These are phyloP conservation scores for Hemiscyllium ocellatum DNA, from an alignment of 2,113 vertebrate genomes.

Conservation along the genomic window DNA sequence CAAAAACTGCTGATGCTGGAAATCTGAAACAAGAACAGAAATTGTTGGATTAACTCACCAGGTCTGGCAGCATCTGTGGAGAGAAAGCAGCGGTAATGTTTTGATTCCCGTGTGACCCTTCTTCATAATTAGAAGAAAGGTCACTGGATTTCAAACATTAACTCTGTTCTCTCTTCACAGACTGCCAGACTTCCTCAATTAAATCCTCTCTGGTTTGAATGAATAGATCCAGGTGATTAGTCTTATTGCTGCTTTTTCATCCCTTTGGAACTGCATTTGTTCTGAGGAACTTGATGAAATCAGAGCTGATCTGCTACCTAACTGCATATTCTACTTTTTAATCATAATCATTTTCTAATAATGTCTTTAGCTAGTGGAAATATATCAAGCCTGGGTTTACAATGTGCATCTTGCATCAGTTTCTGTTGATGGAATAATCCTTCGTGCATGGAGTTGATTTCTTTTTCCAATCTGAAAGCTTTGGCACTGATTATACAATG, in stretches of 20 bases:
- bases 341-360: background rate
- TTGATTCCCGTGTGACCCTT: too few relatives aligned
- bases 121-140: too few relatives aligned
- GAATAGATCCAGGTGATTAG: background rate
- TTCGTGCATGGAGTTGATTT: background rate
- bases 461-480: background rate
- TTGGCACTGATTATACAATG: too few relatives aligned
- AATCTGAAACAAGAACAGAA: too few relatives aligned
- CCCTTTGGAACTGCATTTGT: background rate
- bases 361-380: background rate
- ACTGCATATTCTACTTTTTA: background rate
- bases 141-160: too few relatives aligned
- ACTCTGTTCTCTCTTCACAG: too few relatives aligned
- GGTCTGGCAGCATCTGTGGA: too few relatives aligned
- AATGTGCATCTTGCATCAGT: background rate
- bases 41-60: too few relatives aligned
- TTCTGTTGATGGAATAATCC: background rate
- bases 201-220: background rate
- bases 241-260: background rate
- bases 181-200: background rate
- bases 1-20: too few relatives aligned
- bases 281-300: background rate
- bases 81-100: too few relatives aligned
- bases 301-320: background rate
- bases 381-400: background rate